Base-by-base conservation (phyloP, 2,888 invertebrate species). In the Alsophila aescularia region DNA sequence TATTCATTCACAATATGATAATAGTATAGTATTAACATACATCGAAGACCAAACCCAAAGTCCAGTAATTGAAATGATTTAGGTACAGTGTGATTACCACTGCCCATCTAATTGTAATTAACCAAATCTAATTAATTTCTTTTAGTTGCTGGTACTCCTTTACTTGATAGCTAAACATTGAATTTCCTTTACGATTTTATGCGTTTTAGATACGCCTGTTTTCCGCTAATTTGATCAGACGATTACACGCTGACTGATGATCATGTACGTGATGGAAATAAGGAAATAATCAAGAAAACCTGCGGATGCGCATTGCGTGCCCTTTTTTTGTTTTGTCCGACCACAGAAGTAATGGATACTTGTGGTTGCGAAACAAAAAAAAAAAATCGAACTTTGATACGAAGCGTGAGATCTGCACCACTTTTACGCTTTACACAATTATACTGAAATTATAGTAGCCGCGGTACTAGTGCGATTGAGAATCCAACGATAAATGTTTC, bases 201-300 rank as follows among this genome's bases (percentile, higher is more conserved):
- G 16, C 37, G 13, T 21, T 35, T 57, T 50, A 52, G 55, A 32
- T 35, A 43, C 48, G 47, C 44, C 41, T 53, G 55, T 58, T 55
- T 59, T 44, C 44, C 45, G 61, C 35, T 42, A 40, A 54, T 48
- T 52, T 32, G 39, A 40, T 32, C 48, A 52, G 45, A 57, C 55
- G 51, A 62, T 60, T 54, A 55, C 59, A 54, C 57, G 52, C 60
- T 60, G 58, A 64, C 31, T 71, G 69, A 69, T 59, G 67, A 51
- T 56, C 51, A 51, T 53, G 52, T 62, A 52, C 58, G 60, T 48
- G 45, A 59, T 60, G 37, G 50, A 64, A 66, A 69, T 59, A 62
- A 66, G 73, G 73, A 75, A 77, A 73, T 65, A 66, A 70, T 74
- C 67, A 72, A 67, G 61, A 58, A 67, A 68, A 62, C 61, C 52